Evolutionary conservation across 2,113 vertebrate species (phyloP), one percentile per base, ranked within the genome.

Genomic region (Seriola dumerili): DNA sequence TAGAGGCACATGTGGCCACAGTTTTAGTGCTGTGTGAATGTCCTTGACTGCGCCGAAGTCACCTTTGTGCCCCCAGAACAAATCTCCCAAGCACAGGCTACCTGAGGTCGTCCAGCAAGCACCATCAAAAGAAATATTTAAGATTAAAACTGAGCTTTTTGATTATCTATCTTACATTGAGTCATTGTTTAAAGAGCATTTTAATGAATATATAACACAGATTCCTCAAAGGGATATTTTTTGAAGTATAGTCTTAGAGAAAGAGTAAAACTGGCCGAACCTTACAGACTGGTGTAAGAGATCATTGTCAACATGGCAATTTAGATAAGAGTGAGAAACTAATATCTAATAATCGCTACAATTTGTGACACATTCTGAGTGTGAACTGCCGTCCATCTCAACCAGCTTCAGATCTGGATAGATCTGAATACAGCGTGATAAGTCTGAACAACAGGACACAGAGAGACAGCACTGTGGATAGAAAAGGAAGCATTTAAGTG

Each of bases 401-500:
- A 19, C 7, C 29, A 29, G 34, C 54, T 54, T 17, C 21, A 40
- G 32, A 54, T 46, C 16, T 19, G 42, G 14, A 52, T 25, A 11
- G 54, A 48, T 68, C 5, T 40, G 23, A 12, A 44, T 46, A 38
- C 29, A 42, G 17, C 19, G 11, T 12, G 17, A 64, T 25, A 58
- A 19, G 12, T 50, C 36, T 55, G 23, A 72, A 34, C 50, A 62
- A 62, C 67, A 64, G n/a, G 61, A 21, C 25, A 19, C 6, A 59
- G 3, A 32, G 52, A 29, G 36, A 68, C 17, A 11, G 52, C 59
- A 10, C 14, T 8, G 9, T 3, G n/a, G 8, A 46, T 8, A 69
- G 21, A 55, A 64, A 46, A 64, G 38, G 57, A 82, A 71, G 40
- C 32, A 34, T 80, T 70, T 52, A 65, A 58, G 76, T 73, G 52